Evolutionary conservation across 2,888 invertebrate species (phyloP).

Genomic region (Leucoptera coffeella): DNA sequence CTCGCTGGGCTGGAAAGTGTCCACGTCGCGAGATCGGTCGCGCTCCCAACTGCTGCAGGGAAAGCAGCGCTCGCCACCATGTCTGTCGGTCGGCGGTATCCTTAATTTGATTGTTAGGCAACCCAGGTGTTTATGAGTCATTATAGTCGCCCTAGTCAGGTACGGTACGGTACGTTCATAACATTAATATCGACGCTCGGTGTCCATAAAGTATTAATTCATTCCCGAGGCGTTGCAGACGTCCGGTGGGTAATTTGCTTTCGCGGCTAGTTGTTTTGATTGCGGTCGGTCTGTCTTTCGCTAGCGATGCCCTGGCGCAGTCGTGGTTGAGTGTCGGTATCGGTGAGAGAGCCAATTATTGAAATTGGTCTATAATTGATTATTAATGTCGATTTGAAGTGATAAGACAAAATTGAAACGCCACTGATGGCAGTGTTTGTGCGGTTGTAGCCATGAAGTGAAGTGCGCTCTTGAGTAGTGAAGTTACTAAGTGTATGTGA

Average conservation of each 20-base stretch:
- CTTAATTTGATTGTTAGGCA: too few species aligned
- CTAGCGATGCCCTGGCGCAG: constrained; percentile 34
- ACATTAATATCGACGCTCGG: constrained; percentile 31
- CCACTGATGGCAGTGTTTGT: constrained; percentile 26
- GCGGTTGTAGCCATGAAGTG: constrained; percentile 31
- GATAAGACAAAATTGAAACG: constrained; percentile 26
- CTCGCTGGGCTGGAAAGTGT: constrained; percentile 25
- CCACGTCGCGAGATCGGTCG: constrained; percentile 9
- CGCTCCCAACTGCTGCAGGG: neutral
- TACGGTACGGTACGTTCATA: constrained; percentile 14
- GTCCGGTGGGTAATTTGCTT: constrained; percentile 46
- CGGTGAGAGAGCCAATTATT: constrained; percentile 17
- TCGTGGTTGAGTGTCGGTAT: constrained; percentile 17
- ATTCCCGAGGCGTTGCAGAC: constrained; percentile 40
- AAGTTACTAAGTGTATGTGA: constrained; percentile 18
- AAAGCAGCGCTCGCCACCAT: neutral
- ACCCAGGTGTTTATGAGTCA: too few species aligned
- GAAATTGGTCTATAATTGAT: constrained; percentile 19
- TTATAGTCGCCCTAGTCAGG: constrained; percentile 14
- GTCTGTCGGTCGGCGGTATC: constrained; percentile 4
- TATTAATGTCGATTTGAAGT: constrained; percentile 23
- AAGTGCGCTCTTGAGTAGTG: constrained; percentile 11
- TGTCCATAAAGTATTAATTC: constrained; percentile 39
- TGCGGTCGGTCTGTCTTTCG: constrained; percentile 36
- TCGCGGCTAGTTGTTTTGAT: constrained; percentile 29